Evolutionary conservation across 1,140 invertebrate species (phyloP), one percentile per base, ranked within the genome.

Genomic region (Pseudomyrmex flavicornis): DNA sequence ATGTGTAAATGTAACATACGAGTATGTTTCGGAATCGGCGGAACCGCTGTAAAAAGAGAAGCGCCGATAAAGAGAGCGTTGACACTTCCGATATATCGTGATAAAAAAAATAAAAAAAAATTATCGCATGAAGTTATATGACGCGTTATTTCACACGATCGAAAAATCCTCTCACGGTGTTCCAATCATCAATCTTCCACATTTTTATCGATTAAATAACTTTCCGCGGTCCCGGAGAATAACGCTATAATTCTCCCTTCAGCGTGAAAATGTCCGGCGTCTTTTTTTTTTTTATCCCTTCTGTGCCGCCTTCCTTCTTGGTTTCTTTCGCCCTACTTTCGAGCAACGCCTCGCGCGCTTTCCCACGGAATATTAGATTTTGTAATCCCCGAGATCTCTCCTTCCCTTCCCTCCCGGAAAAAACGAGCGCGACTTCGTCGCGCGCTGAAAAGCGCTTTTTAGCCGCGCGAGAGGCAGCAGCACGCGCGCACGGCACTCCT

Each of bases 321-420:
- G 61, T 58, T 54, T 65, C 61, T 65, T 17, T 17, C 46, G 82
- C 2, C 75, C 75, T 44, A 77, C 82, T 68, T 83, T 77, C 22
- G 63, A 56, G 17, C 72, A 59, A 76, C 63, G 63, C 22, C 56
- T 69, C 56, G 61, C 56, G 65, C 46, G 65, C 22, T 68, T 54
- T 50, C 54, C 44, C 65, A 56, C 54, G 56, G 76, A 80, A 80
- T 82, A 82, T 82, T 75, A 65, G 68, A 82, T 82, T 74, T 84
- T 72, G 54, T 72, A 50, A 84, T 80, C 46, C 26, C 4, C 48
- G 35, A 58, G 69, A 73, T 73, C 74, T 70, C 12, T 58, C 44
- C 22, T 15, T 52, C 3, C 1, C 44, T 15, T 35, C 5, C 2
- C 35, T 70, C 58, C 44, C 22, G 10, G 20, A 65, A 85, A 65